phyloP scores from a whole-genome alignment of 2,888 invertebrate species.

The Frankliniella intonsa region DNA sequence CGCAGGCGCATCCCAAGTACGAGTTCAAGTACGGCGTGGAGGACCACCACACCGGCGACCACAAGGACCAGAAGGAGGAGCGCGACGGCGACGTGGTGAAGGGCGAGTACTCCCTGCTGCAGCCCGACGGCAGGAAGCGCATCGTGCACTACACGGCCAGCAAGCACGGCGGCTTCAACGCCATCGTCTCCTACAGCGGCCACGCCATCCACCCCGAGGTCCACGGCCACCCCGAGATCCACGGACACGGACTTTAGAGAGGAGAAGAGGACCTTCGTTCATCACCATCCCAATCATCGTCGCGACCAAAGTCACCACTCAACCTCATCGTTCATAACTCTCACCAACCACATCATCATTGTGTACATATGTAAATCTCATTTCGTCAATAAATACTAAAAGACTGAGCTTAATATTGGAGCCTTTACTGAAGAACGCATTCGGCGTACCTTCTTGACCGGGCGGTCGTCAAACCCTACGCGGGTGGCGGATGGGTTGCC shows the following conservation, averaged over 20 bases:
- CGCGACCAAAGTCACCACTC: not conserved
- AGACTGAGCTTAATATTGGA: not conserved
- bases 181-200: slow-evolving; percentile 24
- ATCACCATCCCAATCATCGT: not conserved
- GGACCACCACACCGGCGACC: slow-evolving; percentile 6
- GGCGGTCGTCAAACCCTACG: too few species aligned
- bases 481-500: too few species aligned
- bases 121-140: slow-evolving; percentile 24
- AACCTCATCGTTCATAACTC: not conserved
- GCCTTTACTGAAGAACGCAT: not conserved
- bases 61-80: slow-evolving; percentile 21
- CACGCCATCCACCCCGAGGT: slow-evolving; percentile 24
- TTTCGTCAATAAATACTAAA: not conserved
- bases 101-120: slow-evolving; percentile 24
- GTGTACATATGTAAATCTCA: not conserved
- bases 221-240: slow-evolving; percentile 17
- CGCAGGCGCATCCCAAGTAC: slow-evolving; percentile 10
- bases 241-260: not conserved
- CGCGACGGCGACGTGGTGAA: slow-evolving; percentile 5
- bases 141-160: slow-evolving; percentile 21
- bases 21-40: slow-evolving; percentile 17
- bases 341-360: not conserved
- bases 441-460: too few species aligned
- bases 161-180: slow-evolving; percentile 24
- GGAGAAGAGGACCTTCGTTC: not conserved